Base-by-base conservation (phyloP, 2,888 invertebrate species). In the Xanthorhoe spadicearia region DNA sequence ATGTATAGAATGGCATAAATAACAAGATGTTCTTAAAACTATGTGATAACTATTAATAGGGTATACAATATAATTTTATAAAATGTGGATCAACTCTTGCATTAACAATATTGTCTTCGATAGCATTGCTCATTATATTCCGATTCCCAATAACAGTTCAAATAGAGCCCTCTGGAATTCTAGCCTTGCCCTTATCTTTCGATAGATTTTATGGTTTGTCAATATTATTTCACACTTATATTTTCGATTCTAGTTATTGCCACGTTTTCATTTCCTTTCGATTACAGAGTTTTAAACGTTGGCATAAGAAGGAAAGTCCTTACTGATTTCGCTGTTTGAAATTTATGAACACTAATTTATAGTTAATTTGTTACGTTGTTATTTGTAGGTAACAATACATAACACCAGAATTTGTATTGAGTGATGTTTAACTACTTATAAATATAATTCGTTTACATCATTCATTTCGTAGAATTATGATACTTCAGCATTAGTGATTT, bases 61-160 rank as follows among this genome's bases (percentile, higher is more conserved):
- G 75, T 80, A 77, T 78, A 77, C 73, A 76, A 78, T 73, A 79
- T 83, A 71, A 61, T 66, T 62, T 74, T 86, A 87, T 88, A 91
- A 89, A 91, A 90, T 88, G 90, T 90, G 88, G 84, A 90, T 87
- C 84, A 89, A 84, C 82, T 84, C 82, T 89, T 89, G 89, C 85
- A 77, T 86, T 86, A 92, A 92, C 91, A 92, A 92, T 93, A 93
- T 92, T 92, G 92, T 93, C 93, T 87, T 90, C 80, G 80, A 83
- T 92, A 89, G 84, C 89, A 89, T 90, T 89, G 87, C 89, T 89
- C 85, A 82, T 65, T 49, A 60, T 79, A 81, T 84, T 74, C 81
- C 77, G 80, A 79, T 77, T 78, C 74, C 80, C 80, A 84, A 83
- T 66, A 66, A 73, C 63, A 60, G 15, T 60, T 54, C 19, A 74